Evolutionary conservation across 2,113 vertebrate species (phyloP), one percentile per base, ranked within the genome.

Genomic region (Lasiurus cinereus): DNA sequence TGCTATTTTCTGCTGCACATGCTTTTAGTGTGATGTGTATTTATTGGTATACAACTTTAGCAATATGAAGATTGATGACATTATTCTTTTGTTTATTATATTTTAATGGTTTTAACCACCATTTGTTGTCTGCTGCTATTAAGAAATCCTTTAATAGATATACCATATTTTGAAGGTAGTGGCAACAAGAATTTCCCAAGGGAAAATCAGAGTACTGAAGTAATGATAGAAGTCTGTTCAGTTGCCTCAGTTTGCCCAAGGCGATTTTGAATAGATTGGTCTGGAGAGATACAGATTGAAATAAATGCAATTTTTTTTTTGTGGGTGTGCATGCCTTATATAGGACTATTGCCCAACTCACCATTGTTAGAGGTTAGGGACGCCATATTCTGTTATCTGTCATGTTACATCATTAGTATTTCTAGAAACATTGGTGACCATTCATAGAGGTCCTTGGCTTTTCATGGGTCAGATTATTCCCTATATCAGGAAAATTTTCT

Each of bases 71-170:
- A 62, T 13, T 66, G 2, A 67, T 91, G 77, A 76, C 90, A 73
- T 88, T 83, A 72, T 87, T 85, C 29, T 86, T 77, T 80, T 92
- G 50, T 88, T 88, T 91, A 69, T 56, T 97, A 24, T 21, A 78
- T 54, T 87, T 88, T 92, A 88, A 73, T 95, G 46, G 31, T 6
- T 79, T 91, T 82, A 86, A 69, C 31, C 10, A 77, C 33, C 3
- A 82, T 82, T 82, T 94, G n/a, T 83, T 94, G 14, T 83, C 77
- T 95, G 46, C 33, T 82, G 52, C 36, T 88, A 29, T 77, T 90
- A 90, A 92, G 77, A 96, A 92, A 54, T 16, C 33, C 24, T 83
- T 94, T 56, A 76, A 62, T 54, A 88, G 29, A n/a, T 83, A 59
- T 12, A 19, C 13, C 84, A 43, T 79, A 76, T 66, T 90, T 90